Evolutionary conservation across 2,888 invertebrate genomes (phyloP), one percentile per base, ranked within the genome.

Genomic region (Periphyllus acericola): DNA sequence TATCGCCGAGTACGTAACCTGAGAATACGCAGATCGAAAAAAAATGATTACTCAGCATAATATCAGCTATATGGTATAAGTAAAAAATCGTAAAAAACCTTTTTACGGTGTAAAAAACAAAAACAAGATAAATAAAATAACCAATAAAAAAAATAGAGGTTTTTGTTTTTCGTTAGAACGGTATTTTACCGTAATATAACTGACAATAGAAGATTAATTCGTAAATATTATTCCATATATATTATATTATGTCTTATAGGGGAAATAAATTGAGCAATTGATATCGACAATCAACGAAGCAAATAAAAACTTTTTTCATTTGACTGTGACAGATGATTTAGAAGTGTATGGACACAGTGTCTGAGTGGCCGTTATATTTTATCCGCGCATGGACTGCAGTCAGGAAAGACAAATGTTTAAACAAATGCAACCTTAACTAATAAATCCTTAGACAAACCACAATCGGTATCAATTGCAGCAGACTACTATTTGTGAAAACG

Each of bases 31-130:
- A 55, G 19, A 34, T n/a, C 52, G n/a, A 68, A 72, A 82, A 80
- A 71, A 72, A 25, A 55, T 34, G 25, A 72, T 72, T 83, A 74
- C 34, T 83, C 52, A 29, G 68, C 68, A 71, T 19, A 46, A 68
- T 21, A 60, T 25, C 21, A 5, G 25, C 29, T 78, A 52, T 78
- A 78, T 52, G n/a, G 17, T 34, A 29, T 29, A 34, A n/a, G 19
- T 68, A 66, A 71, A 71, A 29, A 29, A 32, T 32, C 29, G 11
- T 29, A 29, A 29, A 2, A 25, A 17, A 2, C 5, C 71, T 71
- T 71, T 71, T 32, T 71, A 17, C 14, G 32, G 1, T 29, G 17
- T 29, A 29, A 32, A 71, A 71, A 71, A n/a, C 25, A 68, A 29
- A n/a, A 9, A 32, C n/a, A 4, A 71, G 4, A 71, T 1, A 2